Base-by-base conservation (phyloP, 2,888 invertebrate genomes). In the Zootermopsis nevadensis region DNA sequence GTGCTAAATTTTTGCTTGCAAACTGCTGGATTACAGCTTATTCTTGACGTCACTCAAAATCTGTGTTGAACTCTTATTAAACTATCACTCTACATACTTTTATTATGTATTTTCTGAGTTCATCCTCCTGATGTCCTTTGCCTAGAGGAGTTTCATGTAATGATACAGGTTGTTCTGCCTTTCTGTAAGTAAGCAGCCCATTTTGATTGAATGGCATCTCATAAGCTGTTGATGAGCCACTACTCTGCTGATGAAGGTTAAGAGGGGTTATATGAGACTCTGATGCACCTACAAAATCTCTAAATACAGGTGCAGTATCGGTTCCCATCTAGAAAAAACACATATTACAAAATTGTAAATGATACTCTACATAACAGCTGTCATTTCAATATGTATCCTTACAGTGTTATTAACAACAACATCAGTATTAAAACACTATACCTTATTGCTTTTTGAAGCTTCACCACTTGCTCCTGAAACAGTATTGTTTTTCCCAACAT, bases 101-200 rank as follows among this genome's bases (percentile, higher is more conserved):
- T 88, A 90, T 89, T 66, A 91, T 89, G 85, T 91, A 91, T 87
- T 89, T 90, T 84, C 90, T 89, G 31, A 91, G 87, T 86, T 91
- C 91, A 82, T 88, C 89, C 82, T 89, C 90, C 0, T 86, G 77
- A 86, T 87, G 85, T 88, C 88, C 60, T 89, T 88, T 15, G 86
- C 86, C 30, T 87, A 86, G 60, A 87, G 84, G 79, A 87, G 88
- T 48, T 88, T 88, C 83, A 86, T 85, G 81, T 88, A 33, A 35
- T 33, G 42, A 15, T 22, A 30, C 55, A 24, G 72, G 19, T n/a
- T 38, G 53, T 35, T 84, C 80, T 27, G 60, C n/a, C 30, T 72
- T 80, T 48, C 84, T 35, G 66, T 81, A 80, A 53, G 85, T 85
- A 77, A 84, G 85, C 85, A 35, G 86, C 84, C 76, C 85, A 38